A percentile compares a stretch with the other conserved stretches of the same genome.
Evolutionary conservation across 2,797 vertebrate species (phyloP).

Genomic region (Pygocentrus nattereri): DNA sequence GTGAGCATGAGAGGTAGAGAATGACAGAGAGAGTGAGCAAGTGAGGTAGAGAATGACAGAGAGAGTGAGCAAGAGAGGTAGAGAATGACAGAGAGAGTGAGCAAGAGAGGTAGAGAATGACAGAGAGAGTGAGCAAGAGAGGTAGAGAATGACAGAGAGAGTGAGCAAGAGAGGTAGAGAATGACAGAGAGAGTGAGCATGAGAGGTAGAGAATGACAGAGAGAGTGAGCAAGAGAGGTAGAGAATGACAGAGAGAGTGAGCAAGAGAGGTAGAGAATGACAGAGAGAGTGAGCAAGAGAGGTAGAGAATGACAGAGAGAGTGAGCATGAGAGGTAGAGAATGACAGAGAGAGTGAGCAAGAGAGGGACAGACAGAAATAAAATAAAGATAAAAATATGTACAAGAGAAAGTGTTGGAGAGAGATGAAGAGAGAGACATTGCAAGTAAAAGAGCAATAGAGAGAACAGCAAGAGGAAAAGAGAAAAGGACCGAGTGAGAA

Average conservation of each 20-base stretch:
- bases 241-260: neutral
- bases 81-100: no score
- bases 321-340: no score
- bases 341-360: neutral
- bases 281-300: neutral
- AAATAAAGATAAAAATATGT: no score
- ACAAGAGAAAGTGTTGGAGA: neutral
- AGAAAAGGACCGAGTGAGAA: neutral
- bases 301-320: no score
- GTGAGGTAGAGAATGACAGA: slow-evolving; percentile 1
- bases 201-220: no score
- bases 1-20: no score
- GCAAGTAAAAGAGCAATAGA: neutral
- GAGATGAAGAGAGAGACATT: slow-evolving; percentile 41
- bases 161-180: neutral
- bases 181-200: no score
- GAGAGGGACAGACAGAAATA: neutral
- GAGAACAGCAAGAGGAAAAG: neutral
- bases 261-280: neutral
- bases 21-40: neutral
- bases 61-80: neutral
- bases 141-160: neutral
- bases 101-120: no score
- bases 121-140: neutral
- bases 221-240: neutral